Percentiles rank a stretch among this genome's conserved stretches.
These are phyloP conservation scores for Xenentodon cancila DNA, from an alignment of 2,797 vertebrate species.

Conservation along the genomic window DNA sequence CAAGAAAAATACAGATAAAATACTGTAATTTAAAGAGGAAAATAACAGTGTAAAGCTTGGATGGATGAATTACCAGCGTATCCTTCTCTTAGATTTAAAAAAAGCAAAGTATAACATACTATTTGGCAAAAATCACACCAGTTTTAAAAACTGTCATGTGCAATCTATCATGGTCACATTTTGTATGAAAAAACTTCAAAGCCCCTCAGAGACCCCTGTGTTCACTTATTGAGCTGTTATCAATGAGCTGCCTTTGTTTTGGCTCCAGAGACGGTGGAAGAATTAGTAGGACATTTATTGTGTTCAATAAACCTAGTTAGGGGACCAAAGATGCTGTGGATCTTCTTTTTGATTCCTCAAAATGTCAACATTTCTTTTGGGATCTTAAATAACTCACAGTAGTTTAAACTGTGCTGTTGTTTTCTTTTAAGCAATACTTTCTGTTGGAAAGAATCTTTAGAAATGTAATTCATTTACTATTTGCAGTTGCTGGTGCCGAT, in stretches of 20 bases:
- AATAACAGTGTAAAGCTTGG: constrained; percentile 24
- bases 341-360: neutral
- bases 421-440: neutral
- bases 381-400: constrained; percentile 6
- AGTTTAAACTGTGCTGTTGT: neutral
- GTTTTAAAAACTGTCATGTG: constrained; percentile 44
- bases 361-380: neutral
- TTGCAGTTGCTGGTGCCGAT: too few species aligned
- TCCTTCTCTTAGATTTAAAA: neutral
- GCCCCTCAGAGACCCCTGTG: constrained; percentile 48
- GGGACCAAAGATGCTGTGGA: constrained; percentile 21
- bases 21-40: constrained; percentile 32
- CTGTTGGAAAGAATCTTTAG: too few species aligned
- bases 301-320: constrained; percentile 35
- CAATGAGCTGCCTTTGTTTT: constrained; percentile 67
- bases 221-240: constrained; percentile 70
- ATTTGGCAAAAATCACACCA: neutral
- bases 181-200: constrained; percentile 62
- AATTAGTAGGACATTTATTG: constrained; percentile 60
- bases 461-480: too few species aligned
- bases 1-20: constrained; percentile 58
- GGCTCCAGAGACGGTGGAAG: constrained; percentile 48
- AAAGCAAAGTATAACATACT: constrained; percentile 1
- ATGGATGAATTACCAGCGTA: constrained; percentile 14
- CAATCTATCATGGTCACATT: constrained; percentile 46